Evolutionary conservation across 2,888 invertebrate genomes (phyloP), one percentile per base, ranked within the genome.

Genomic region (Nasonovia ribisnigri): DNA sequence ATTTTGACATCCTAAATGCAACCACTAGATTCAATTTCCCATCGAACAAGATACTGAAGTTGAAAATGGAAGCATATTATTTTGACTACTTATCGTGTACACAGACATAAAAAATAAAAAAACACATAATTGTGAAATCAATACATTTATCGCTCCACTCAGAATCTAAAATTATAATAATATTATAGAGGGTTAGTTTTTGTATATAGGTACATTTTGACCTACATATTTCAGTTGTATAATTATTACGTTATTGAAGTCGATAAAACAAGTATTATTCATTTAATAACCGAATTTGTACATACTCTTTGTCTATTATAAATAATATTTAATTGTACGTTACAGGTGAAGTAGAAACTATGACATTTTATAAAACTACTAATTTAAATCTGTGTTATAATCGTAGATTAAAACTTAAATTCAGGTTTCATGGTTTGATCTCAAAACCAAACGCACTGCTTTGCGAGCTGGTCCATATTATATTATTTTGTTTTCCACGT

Each of bases 401-500:
- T 24, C 10, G 48, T 43, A 3, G 26, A 84, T 88, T 88, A 42
- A 29, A 26, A 11, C 24, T 6, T 46, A 20, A 13, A 16, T 36
- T n/a, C 11, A n/a, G 16, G 26, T n/a, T 46, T 42, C 16, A 0
- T 24, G 16, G 26, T 36, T 48, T 42, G 1, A 8, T 43, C 11
- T 57, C 26, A 5, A 51, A 46, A 84, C 84, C 3, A 24, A 24
- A 26, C 11, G 43, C 20, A 16, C 8, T 26, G 60, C 87, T 67
- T 48, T 20, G n/a, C n/a, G 16, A 77, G 48, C 84, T 43, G 77
- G 84, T 84, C 57, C 13, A 54, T 91, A 4, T 92, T 48, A 57
- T 46, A 46, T 1, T 10, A 10, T 46, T 54, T 60, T 90, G 89
- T 46, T 92, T 77, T 84, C 57, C 92, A 90, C 89, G 24, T 43